phyloP scores from a whole-genome alignment of 1,140 invertebrate genomes.

The Drosophila tsacasi region DNA sequence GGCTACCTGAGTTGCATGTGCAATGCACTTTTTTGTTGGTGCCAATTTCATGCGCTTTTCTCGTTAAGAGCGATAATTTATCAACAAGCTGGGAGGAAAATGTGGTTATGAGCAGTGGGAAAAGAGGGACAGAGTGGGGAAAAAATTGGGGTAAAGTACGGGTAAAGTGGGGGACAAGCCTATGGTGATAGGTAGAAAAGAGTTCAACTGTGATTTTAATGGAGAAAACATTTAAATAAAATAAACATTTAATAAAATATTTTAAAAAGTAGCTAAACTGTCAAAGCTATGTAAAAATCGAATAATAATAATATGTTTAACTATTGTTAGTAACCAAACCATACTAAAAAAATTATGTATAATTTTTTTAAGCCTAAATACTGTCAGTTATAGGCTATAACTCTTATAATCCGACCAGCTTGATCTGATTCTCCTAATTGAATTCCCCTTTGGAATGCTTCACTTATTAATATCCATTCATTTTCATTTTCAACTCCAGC shows the following conservation, averaged over 20 bases:
- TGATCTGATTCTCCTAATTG: constrained; percentile 3
- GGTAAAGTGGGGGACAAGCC: neutral
- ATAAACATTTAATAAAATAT: neutral
- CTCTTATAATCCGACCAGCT: neutral
- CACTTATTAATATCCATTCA: constrained; percentile 9
- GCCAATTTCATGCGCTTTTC: constrained; percentile 61
- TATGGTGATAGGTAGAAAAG: neutral
- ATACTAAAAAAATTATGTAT: too few relatives aligned
- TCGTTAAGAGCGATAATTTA: constrained; percentile 59
- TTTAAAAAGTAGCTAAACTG: too few relatives aligned
- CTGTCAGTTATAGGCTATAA: neutral
- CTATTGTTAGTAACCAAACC: neutral
- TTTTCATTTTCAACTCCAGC: neutral
- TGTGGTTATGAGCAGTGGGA: constrained; percentile 5
- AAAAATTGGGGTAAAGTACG: neutral
- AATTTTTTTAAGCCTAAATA: neutral
- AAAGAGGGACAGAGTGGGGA: neutral
- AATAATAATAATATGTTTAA: neutral
- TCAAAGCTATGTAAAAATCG: neutral
- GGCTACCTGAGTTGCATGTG: constrained; percentile 73
- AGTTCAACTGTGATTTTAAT: constrained; percentile 4
- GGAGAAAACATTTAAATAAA: neutral
- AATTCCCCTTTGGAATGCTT: neutral
- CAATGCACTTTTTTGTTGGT: constrained; percentile 51
- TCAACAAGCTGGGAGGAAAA: constrained; percentile 34